Conservation (phyloP, 2,888 invertebrate genomes). For the Muschampia plurimacula region DNA sequence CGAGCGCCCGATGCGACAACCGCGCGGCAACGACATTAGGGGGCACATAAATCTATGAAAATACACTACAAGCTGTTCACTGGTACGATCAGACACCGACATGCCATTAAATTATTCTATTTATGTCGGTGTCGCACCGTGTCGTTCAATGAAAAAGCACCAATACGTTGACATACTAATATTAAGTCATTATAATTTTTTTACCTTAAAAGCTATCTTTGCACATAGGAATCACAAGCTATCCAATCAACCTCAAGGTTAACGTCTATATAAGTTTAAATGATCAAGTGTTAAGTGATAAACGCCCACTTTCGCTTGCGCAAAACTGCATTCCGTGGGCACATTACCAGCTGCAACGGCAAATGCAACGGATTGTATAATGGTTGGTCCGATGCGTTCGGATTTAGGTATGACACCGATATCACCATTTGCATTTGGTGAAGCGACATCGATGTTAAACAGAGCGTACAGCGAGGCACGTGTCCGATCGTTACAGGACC, state of each 20-base stretch:
- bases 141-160: no score
- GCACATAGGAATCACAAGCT: neutral
- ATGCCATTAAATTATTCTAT: no score
- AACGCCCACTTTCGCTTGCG: conserved; percentile 32
- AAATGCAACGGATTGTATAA: conserved; percentile 31
- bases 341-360: conserved; percentile 23
- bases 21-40: no score
- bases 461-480: conserved; percentile 8
- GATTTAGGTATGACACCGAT: conserved; percentile 28
- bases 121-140: no score
- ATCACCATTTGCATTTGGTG: conserved; percentile 26
- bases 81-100: no score
- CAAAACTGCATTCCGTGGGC: conserved; percentile 26
- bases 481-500: neutral
- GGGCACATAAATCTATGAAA: no score
- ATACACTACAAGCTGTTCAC: no score
- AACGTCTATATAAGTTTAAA: conserved; percentile 15
- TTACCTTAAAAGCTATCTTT: neutral
- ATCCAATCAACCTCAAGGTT: conserved; percentile 14
- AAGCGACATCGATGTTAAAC: conserved; percentile 28
- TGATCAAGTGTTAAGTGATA: conserved; percentile 20
- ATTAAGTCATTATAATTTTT: neutral
- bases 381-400: conserved; percentile 13
- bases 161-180: no score
- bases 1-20: no score